phyloP scores from a whole-genome alignment of 2,113 vertebrate genomes.

The Pluvianellus socialis region DNA sequence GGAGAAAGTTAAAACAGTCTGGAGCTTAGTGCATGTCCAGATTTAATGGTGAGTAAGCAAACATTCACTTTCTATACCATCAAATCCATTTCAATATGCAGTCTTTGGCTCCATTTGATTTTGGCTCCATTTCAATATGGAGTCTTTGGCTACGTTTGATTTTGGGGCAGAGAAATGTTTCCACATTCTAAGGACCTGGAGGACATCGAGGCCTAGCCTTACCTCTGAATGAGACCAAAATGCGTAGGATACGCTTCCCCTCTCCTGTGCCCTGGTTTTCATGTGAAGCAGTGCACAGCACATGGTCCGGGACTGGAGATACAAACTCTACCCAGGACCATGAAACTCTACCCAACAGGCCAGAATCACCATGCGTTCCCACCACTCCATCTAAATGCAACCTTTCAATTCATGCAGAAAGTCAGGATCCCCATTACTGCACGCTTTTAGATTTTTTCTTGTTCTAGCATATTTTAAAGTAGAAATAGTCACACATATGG shows the following conservation, averaged over 20 bases:
- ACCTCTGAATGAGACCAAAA: background rate
- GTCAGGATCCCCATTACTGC: background rate
- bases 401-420: background rate
- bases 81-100: background rate
- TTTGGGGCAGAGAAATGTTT: background rate
- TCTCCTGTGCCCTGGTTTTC: background rate
- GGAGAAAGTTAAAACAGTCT: background rate
- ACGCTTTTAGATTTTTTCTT: background rate
- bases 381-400: background rate
- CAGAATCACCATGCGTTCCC: background rate
- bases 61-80: background rate
- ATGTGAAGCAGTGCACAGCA: background rate
- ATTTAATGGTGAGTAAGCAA: background rate
- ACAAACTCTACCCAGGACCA: rapidly evolving
- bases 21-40: background rate
- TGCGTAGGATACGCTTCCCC: rapidly evolving
- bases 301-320: background rate
- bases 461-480: background rate
- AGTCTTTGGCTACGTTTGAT: background rate
- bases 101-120: background rate
- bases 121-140: background rate
- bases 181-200: background rate
- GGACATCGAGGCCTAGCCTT: background rate
- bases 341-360: background rate
- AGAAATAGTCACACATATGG: rapidly evolving